A percentile compares a stretch with the other conserved stretches of the same genome.
Evolutionary conservation across 37 sponge, comb jelly and placozoan genomes (phyloP).

Genomic region (Diacarnus erythraeanus): DNA sequence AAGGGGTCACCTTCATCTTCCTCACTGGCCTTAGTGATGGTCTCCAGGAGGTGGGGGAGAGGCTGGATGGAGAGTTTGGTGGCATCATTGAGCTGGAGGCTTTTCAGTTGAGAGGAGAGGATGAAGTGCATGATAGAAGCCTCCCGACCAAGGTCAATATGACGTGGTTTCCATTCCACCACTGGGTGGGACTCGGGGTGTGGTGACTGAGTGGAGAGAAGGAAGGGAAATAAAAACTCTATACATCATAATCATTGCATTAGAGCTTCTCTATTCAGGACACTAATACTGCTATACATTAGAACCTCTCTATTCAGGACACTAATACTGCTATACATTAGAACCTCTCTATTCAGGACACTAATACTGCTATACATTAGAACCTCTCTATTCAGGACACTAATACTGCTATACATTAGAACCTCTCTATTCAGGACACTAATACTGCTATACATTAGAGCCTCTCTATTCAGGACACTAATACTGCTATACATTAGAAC

Average conservation of each 20-base stretch:
- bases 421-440: no score
- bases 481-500: no score
- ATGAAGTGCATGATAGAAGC: constrained; percentile 78
- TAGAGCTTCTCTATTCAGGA: neutral
- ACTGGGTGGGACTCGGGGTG: constrained; percentile 27
- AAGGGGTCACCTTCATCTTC: constrained; percentile 65
- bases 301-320: no score
- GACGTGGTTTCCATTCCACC: constrained; percentile 49
- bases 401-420: no score
- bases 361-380: no score
- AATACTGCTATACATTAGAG: no score
- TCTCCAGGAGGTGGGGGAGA: constrained; percentile 28
- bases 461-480: no score
- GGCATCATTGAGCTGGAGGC: constrained; percentile 24
- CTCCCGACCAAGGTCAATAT: constrained; percentile 79
- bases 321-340: no score
- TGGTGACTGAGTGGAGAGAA: constrained; percentile 36
- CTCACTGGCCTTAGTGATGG: constrained; percentile 36
- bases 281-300: no score
- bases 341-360: no score
- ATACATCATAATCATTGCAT: neutral
- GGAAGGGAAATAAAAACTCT: neutral
- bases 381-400: no score
- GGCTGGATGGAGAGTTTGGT: constrained; percentile 16
- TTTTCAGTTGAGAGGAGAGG: constrained; percentile 53